Evolutionary conservation across 2,113 vertebrate species (phyloP).

Genomic region (Misgurnus mizolepis): DNA sequence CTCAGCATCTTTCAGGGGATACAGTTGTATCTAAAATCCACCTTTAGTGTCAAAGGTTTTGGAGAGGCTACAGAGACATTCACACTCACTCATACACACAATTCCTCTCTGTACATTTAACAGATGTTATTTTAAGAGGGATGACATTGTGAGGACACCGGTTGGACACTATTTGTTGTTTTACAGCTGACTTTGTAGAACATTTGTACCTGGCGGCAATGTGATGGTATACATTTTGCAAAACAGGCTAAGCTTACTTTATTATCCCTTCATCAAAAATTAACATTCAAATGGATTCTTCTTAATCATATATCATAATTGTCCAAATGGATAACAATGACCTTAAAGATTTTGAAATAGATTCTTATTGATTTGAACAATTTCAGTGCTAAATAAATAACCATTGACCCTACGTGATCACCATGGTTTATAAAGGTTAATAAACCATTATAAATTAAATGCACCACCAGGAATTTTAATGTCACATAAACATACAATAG

Average conservation of each 20-base stretch:
- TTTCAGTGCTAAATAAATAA: background rate
- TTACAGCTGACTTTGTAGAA: background rate
- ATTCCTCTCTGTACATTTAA: background rate
- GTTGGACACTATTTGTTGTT: background rate
- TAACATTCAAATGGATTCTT: background rate
- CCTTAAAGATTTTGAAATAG: background rate
- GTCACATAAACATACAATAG: background rate
- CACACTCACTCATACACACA: background rate
- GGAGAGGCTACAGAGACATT: conserved; percentile 1
- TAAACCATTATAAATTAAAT: background rate
- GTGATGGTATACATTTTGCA: background rate
- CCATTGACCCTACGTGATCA: background rate
- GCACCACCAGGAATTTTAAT: background rate
- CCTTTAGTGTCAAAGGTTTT: background rate
- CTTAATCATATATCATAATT: background rate
- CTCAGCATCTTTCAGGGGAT: background rate
- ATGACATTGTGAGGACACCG: background rate
- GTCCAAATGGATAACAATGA: background rate
- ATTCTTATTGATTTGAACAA: background rate
- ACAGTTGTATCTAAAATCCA: background rate
- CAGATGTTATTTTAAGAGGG: conserved; percentile 34
- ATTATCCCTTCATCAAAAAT: background rate
- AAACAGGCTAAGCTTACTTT: background rate
- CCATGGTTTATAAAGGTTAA: background rate
- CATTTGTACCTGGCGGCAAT: background rate